phyloP scores from a whole-genome alignment of 1,140 invertebrate genomes.

The Eupeodes corollae region DNA sequence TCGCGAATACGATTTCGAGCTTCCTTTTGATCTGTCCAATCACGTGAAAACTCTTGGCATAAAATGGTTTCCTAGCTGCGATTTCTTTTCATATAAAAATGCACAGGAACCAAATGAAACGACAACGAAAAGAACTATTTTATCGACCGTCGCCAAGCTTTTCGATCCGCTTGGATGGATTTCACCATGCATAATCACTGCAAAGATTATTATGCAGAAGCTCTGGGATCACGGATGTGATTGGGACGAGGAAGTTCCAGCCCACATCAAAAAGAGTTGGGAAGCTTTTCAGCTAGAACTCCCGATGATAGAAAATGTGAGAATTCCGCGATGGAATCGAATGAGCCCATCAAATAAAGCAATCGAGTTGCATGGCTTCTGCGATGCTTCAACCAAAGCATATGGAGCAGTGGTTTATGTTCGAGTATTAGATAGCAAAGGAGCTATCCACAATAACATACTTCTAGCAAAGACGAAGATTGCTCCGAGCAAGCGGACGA shows the following conservation, averaged over 20 bases:
- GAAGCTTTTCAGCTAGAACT: background rate
- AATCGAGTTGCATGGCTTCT: constrained; percentile 3
- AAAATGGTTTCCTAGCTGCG: background rate
- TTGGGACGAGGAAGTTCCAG: constrained; percentile 28
- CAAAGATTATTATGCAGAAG: constrained; percentile 36
- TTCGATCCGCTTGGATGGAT: constrained; percentile 38
- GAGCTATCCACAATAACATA: no score
- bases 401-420: constrained; percentile 4
- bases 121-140: constrained; percentile 20
- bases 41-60: background rate
- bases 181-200: constrained; percentile 19
- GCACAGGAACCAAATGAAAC: constrained; percentile 14
- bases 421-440: no score
- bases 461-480: no score
- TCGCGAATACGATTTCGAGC: no score
- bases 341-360: background rate
- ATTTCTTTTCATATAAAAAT: constrained; percentile 5
- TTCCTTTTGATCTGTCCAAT: background rate
- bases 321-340: constrained; percentile 1
- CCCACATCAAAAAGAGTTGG: constrained; percentile 16
- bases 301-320: background rate
- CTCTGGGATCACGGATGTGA: constrained; percentile 20
- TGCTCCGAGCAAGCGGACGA: no score
- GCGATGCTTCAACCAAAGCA: background rate
- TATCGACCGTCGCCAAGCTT: constrained; percentile 28